phyloP scores from a whole-genome alignment of 2,888 invertebrate species.

The Anodontia alba region DNA sequence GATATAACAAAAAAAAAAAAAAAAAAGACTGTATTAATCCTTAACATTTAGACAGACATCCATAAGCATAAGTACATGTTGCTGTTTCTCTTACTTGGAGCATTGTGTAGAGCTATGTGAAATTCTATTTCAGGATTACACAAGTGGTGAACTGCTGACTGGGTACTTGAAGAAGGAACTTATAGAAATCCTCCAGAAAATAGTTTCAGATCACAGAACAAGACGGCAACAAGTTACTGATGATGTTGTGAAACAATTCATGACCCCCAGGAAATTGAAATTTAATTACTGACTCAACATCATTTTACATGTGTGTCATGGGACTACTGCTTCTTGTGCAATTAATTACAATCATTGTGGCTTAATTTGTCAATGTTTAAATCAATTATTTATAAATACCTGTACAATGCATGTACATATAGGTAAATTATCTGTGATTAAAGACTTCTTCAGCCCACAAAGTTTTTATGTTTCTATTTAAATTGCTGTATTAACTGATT shows the following conservation, averaged over 20 bases:
- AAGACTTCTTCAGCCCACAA: neutral
- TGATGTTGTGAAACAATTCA: slow-evolving; percentile 92
- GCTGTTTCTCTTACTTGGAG: too few species aligned
- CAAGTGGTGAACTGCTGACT: slow-evolving; percentile 94
- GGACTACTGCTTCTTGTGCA: neutral
- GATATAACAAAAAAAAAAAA: too few species aligned
- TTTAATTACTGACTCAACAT: slow-evolving; percentile 75
- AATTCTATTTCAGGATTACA: slow-evolving; percentile 90
- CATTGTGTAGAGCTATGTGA: too few species aligned
- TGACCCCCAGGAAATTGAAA: slow-evolving; percentile 90
- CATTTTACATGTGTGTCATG: neutral
- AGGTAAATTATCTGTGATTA: slow-evolving; percentile 7
- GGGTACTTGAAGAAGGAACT: slow-evolving; percentile 97
- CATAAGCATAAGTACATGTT: too few species aligned
- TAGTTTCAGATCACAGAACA: slow-evolving; percentile 93
- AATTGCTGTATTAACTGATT: too few species aligned
- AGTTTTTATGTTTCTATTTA: too few species aligned
- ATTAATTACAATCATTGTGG: neutral
- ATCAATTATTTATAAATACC: neutral
- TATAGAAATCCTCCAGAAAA: slow-evolving; percentile 91
- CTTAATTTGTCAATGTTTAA: neutral
- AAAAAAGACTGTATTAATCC: too few species aligned
- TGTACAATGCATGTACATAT: too few species aligned
- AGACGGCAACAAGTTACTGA: slow-evolving; percentile 93
- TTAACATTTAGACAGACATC: too few species aligned